Evolutionary conservation across 2,888 invertebrate genomes (phyloP).

Genomic region (Theristus sp.): DNA sequence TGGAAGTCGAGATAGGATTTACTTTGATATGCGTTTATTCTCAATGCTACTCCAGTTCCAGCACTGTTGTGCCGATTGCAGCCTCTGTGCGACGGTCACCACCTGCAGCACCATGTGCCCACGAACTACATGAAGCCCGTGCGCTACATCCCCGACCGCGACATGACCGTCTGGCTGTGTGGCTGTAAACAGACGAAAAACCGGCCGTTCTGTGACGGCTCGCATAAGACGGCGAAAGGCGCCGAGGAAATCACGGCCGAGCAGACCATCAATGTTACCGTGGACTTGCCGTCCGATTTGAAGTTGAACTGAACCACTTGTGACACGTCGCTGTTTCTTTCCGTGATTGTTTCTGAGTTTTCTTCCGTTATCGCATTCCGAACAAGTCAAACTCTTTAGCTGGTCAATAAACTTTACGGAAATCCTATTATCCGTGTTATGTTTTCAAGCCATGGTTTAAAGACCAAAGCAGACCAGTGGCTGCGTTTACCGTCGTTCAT

Average conservation of each 20-base stretch:
- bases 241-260: background rate
- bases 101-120: constrained; percentile 54
- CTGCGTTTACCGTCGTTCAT: too few species aligned
- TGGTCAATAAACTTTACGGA: too few species aligned
- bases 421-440: too few species aligned
- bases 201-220: constrained; percentile 85
- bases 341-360: background rate
- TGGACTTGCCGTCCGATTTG: background rate
- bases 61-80: too few species aligned
- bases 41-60: too few species aligned
- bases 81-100: constrained; percentile 84
- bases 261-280: background rate
- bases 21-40: too few species aligned
- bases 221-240: constrained; percentile 41
- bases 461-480: too few species aligned
- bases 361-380: too few species aligned
- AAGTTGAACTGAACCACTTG: background rate
- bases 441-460: too few species aligned
- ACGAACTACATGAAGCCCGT: constrained; percentile 50
- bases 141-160: constrained; percentile 50
- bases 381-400: too few species aligned
- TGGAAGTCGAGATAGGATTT: too few species aligned
- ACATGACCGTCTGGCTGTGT: constrained; percentile 54
- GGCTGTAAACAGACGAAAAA: constrained; percentile 86
- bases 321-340: background rate